Base-by-base conservation (phyloP, 2,888 invertebrate genomes). In the Eristalis intricaria region DNA sequence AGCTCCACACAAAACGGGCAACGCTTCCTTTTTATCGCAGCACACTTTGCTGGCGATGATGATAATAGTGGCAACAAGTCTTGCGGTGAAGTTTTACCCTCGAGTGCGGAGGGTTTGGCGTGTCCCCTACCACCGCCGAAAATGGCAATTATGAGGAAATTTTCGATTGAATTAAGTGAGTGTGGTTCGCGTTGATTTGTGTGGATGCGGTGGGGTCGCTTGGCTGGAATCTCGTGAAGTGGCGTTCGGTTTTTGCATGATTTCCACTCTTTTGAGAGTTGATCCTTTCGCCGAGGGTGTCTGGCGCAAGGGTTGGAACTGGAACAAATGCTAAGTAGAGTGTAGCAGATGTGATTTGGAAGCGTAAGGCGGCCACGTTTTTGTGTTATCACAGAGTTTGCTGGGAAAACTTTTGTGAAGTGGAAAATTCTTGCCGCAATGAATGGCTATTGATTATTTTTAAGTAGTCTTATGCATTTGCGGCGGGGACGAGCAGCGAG, bases 31-130 rank as follows among this genome's bases (percentile, higher is more conserved):
- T 82, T 82, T 86, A 82, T 86, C 70, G 74, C 56, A 58, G 79
- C 83, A 73, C 79, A 84, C 83, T 87, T 87, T 73, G 75, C 73
- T 60, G 60, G 60, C 61, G 87, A 77, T 76, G 79, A 75, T 80
- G 76, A 87, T 87, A 84, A 83, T 87, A 87, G 87, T 80, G 76
- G 87, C 87, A 87, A 87, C 87, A 87, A 87, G 87, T 87, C 84
- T 63, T 80, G 63, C 50, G 56, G 43, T 19, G 43, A 32, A 75
- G 65, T 58, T 78, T 78, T 69, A 11, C 23, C 13, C 13, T 60
- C 43, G n/a, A 29, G 8, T 56, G 22, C 29, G n/a, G 43, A 22
- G n/a, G 40, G 13, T 1, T 1, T 43, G 4, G 43, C 4, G 43
- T 22, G 7, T 63, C 13, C n/a, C 61, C 23, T 22, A 23, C 66